Conservation (phyloP, 2,888 invertebrate species). For the Actias luna region DNA sequence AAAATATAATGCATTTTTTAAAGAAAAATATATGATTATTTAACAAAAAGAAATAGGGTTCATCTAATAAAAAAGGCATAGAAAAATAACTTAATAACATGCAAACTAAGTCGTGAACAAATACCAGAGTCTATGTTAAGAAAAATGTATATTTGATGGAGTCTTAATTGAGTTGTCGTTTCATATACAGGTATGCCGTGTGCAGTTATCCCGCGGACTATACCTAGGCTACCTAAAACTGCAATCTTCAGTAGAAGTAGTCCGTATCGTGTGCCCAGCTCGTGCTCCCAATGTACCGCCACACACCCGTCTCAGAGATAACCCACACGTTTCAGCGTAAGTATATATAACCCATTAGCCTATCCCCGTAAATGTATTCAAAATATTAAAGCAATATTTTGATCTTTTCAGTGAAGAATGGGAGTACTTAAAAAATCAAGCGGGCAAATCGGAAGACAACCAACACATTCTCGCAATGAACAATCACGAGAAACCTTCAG, state of each 20-base stretch:
- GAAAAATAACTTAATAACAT: no score
- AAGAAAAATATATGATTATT: no score
- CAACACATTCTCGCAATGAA: conserved; percentile 60
- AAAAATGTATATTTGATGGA: no score
- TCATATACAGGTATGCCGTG: conserved; percentile 87
- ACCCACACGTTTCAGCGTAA: conserved; percentile 97
- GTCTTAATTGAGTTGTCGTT: no score
- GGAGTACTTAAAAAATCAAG: conserved; percentile 90
- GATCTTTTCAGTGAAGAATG: conserved; percentile 92
- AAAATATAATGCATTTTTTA: no score
- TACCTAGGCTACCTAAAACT: conserved; percentile 98
- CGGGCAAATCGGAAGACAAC: conserved; percentile 59
- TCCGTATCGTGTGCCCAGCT: conserved; percentile 95
- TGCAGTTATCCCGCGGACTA: conserved; percentile 91
- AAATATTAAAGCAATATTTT: not conserved
- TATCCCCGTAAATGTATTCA: no score
- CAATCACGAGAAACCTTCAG: conserved; percentile 80
- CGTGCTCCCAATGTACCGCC: conserved; percentile 97
- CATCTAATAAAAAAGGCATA: no score
- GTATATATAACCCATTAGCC: conserved; percentile 60
- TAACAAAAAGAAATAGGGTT: no score
- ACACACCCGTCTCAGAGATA: conserved; percentile 95
- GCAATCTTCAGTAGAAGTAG: conserved; percentile 96
- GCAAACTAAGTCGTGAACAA: no score
- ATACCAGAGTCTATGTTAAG: no score